Evolutionary conservation across 2,797 vertebrate genomes (phyloP).

Genomic region (Stomatorhinus walkeri): DNA sequence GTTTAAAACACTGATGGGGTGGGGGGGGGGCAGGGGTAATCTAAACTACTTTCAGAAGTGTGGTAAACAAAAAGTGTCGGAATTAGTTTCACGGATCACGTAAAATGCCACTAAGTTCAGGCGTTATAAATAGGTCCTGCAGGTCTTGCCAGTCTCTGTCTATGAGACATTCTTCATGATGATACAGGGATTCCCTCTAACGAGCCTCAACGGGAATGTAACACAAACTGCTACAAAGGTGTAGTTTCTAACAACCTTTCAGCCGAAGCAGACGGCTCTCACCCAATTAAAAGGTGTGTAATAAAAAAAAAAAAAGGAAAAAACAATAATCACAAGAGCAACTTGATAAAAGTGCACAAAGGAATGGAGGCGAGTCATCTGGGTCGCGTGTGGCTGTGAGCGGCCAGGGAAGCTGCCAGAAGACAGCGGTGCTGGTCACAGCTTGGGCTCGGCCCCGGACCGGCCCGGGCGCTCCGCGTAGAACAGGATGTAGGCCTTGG

Average conservation of each 20-base stretch:
- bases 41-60: neutral
- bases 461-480: constrained; percentile 77
- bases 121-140: neutral
- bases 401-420: constrained; percentile 35
- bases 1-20: neutral
- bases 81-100: neutral
- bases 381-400: constrained; percentile 66
- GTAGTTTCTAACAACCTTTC: constrained; percentile 6
- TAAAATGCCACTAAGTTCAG: neutral
- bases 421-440: constrained; percentile 56
- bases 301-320: constrained; percentile 53
- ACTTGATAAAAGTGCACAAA: constrained; percentile 70
- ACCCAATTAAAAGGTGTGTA: constrained; percentile 54
- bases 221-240: neutral
- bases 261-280: constrained; percentile 67
- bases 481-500: constrained; percentile 98
- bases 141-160: neutral
- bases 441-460: constrained; percentile 59
- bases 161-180: constrained; percentile 31
- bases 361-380: constrained; percentile 58
- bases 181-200: constrained; percentile 1
- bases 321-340: constrained; percentile 56
- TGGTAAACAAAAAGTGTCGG: neutral
- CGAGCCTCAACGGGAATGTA: constrained; percentile 25
- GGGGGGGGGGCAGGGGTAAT: neutral